Evolutionary conservation across 2,797 vertebrate genomes (phyloP).

Genomic region (Margarornis squamiger): DNA sequence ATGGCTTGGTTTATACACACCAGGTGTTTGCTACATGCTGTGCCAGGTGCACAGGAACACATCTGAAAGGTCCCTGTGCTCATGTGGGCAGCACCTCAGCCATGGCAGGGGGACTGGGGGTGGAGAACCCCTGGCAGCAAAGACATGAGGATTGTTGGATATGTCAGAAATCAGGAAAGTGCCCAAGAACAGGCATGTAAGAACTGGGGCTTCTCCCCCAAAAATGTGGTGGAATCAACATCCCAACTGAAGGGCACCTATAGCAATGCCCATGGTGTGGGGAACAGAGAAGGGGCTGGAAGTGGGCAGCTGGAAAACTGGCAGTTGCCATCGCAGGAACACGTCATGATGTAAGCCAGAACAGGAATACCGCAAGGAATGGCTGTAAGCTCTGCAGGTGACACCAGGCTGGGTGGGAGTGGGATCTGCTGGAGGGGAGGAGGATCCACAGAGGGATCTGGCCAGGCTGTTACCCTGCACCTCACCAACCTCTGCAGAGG

Average conservation of each 20-base stretch:
- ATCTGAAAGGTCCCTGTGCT: neutral
- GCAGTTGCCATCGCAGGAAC: fast-evolving
- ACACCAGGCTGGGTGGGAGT: neutral
- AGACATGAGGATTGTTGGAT: neutral
- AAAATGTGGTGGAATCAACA: neutral
- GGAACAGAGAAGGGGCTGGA: neutral
- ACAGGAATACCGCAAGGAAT: fast-evolving
- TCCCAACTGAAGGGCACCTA: neutral
- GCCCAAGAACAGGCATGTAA: fast-evolving
- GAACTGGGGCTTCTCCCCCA: neutral
- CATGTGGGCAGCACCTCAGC: neutral
- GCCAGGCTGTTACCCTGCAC: neutral
- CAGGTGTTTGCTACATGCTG: neutral
- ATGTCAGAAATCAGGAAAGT: fast-evolving
- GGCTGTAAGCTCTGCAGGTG: neutral
- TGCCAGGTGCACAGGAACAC: neutral
- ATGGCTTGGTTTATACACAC: neutral
- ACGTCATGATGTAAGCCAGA: fast-evolving
- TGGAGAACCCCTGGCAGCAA: fast-evolving
- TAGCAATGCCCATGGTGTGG: fast-evolving
- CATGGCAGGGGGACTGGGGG: fast-evolving
- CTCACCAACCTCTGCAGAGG: neutral
- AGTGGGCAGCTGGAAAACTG: neutral
- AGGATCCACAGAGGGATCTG: neutral
- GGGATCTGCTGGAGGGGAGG: neutral